A percentile compares a stretch with the other conserved stretches of the same genome.
Evolutionary conservation across 2,113 vertebrate genomes (phyloP).

Genomic region (Ciconia boyciana): DNA sequence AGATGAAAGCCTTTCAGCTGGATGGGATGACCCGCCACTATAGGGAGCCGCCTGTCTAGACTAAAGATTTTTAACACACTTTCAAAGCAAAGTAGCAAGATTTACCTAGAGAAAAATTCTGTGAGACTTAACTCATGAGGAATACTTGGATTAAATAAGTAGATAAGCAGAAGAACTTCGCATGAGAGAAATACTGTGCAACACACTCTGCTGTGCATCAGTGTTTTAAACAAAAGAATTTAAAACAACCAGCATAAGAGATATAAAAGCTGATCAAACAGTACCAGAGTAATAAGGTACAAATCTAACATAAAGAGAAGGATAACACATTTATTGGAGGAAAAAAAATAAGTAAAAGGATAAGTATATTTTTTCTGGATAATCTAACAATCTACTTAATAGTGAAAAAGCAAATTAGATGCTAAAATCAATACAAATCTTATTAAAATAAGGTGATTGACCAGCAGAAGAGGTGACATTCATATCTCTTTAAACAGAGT

Average conservation of each 20-base stretch:
- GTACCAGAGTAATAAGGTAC: not conserved
- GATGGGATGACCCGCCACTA: not conserved
- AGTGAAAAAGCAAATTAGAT: not conserved
- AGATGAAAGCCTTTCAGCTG: not conserved
- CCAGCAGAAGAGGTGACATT: not conserved
- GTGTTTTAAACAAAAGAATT: not conserved
- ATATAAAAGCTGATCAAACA: not conserved
- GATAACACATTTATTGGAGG: not conserved
- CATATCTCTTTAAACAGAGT: not conserved
- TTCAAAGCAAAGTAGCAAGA: not conserved
- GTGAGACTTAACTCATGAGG: not conserved
- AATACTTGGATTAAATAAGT: not conserved
- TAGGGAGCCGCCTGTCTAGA: not conserved
- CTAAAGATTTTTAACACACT: not conserved
- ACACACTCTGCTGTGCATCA: not conserved
- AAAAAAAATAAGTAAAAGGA: not conserved
- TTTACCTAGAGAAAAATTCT: not conserved
- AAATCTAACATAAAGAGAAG: not conserved
- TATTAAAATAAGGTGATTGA: slow-evolving; percentile 3
- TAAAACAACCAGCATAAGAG: not conserved
- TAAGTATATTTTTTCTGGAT: not conserved
- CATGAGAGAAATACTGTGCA: not conserved
- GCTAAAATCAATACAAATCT: not conserved
- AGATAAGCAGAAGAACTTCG: not conserved
- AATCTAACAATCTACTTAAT: not conserved